A percentile compares a stretch with the other conserved stretches of the same genome.
phyloP scores from a whole-genome alignment of 2,888 invertebrate genomes.

The Pocota personata region DNA sequence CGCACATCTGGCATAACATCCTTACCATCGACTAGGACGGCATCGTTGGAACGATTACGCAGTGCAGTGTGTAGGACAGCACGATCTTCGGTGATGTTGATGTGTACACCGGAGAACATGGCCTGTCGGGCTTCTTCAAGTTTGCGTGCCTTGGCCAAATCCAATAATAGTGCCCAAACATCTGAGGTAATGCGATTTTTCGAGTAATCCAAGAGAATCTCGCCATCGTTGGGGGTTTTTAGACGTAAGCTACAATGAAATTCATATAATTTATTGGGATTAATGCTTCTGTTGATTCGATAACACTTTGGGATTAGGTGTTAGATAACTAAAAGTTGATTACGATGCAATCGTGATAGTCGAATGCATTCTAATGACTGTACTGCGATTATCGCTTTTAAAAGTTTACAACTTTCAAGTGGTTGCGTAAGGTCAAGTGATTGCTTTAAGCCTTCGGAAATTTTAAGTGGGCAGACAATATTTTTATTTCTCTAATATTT shows the following conservation, averaged over 20 bases:
- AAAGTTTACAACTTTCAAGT: not conserved
- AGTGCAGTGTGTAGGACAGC: constrained; percentile 98
- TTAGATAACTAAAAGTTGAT: not conserved
- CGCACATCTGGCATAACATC: constrained; percentile 98
- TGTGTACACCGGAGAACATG: constrained; percentile 97
- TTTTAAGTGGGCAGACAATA: not conserved
- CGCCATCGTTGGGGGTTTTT: constrained; percentile 92
- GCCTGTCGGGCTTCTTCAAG: constrained; percentile 93
- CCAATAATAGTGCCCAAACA: constrained; percentile 89
- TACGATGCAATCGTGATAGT: not conserved
- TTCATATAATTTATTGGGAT: not conserved
- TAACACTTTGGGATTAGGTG: not conserved
- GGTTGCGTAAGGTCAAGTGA: constrained; percentile 1
- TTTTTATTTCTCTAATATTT: not conserved
- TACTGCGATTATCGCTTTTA: not conserved
- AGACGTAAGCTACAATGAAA: constrained; percentile 86
- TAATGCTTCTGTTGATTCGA: not conserved
- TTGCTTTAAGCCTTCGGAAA: not conserved
- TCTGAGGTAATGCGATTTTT: constrained; percentile 96
- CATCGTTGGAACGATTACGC: constrained; percentile 88
- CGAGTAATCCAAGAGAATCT: constrained; percentile 97
- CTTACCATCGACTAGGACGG: constrained; percentile 92
- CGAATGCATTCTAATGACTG: not conserved
- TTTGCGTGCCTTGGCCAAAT: constrained; percentile 91
- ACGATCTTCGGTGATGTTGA: constrained; percentile 98